A percentile compares a stretch with the other conserved stretches of the same genome.
Evolutionary conservation across 2,113 vertebrate species (phyloP).

Genomic region (Pteropus alecto): DNA sequence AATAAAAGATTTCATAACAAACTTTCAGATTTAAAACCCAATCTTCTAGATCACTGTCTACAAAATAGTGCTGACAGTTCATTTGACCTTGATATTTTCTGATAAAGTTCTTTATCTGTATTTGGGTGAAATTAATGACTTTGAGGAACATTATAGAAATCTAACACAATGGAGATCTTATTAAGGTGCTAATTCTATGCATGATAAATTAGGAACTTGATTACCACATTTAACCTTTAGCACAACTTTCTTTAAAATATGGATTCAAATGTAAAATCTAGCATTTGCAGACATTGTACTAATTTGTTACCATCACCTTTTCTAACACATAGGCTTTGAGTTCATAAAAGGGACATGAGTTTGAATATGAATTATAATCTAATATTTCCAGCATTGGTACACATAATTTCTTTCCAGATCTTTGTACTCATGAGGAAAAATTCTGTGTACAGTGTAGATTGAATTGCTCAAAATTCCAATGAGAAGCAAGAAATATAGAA

Average conservation of each 20-base stretch:
- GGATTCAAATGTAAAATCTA: constrained; percentile 66
- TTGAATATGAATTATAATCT: background rate
- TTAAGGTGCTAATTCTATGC: constrained; percentile 43
- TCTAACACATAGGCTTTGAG: constrained; percentile 1
- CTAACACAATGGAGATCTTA: constrained; percentile 31
- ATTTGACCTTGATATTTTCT: constrained; percentile 31
- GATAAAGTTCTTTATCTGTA: constrained; percentile 16
- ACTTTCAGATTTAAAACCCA: background rate
- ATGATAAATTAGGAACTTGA: constrained; percentile 47
- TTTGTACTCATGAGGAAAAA: constrained; percentile 2
- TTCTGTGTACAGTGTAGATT: background rate
- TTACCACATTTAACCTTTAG: constrained; percentile 62
- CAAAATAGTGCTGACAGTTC: background rate
- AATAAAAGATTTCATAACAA: background rate
- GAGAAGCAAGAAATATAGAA: constrained; percentile 36
- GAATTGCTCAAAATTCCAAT: constrained; percentile 33
- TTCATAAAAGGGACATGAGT: constrained; percentile 52
- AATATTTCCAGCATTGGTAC: constrained; percentile 7
- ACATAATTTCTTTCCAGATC: background rate
- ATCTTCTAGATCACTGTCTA: background rate
- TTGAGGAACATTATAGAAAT: background rate
- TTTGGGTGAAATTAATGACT: constrained; percentile 49
- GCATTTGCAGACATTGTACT: constrained; percentile 34
- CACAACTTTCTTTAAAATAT: constrained; percentile 62
- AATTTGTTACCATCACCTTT: constrained; percentile 48